These are phyloP conservation scores for Ennomos erosarius DNA, from an alignment of 2,888 invertebrate genomes.

Conservation along the genomic window DNA sequence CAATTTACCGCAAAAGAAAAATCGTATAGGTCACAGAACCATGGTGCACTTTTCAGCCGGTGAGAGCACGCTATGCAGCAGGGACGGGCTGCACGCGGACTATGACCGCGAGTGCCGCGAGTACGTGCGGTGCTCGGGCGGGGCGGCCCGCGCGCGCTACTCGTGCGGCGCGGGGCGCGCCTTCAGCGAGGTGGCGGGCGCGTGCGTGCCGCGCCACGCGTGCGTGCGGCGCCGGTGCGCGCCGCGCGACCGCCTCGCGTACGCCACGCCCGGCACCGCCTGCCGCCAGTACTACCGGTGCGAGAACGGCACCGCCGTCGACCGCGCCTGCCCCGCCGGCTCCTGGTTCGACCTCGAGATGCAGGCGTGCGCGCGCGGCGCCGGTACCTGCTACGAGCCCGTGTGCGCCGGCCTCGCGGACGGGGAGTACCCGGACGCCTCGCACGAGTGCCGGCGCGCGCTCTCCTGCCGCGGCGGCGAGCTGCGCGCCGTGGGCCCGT, in stretches of 20 bases:
- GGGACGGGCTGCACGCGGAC: conserved; percentile 77
- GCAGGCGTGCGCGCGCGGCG: conserved; percentile 81
- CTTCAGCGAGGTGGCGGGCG: conserved; percentile 73
- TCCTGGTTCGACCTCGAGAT: conserved; percentile 84
- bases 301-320: conserved; percentile 73
- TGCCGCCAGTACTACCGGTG: conserved; percentile 86
- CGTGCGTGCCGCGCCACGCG: conserved; percentile 69
- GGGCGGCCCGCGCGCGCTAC: conserved; percentile 62
- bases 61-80: conserved; percentile 59
- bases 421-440: conserved; percentile 84
- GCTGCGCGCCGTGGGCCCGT: conserved; percentile 67
- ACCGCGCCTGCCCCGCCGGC: conserved; percentile 81
- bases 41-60: conserved; percentile 55
- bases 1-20: too few relatives aligned
- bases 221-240: conserved; percentile 75
- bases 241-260: conserved; percentile 67
- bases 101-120: conserved; percentile 75
- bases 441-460: conserved; percentile 83
- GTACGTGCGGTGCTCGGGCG: conserved; percentile 73
- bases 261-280: conserved; percentile 83
- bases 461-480: conserved; percentile 80
- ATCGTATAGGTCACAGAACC: background rate
- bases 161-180: conserved; percentile 68
- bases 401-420: conserved; percentile 85
- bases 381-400: conserved; percentile 86